Base-by-base conservation (phyloP, 1,140 invertebrate genomes). In the Meloidogyne chitwoodi region DNA sequence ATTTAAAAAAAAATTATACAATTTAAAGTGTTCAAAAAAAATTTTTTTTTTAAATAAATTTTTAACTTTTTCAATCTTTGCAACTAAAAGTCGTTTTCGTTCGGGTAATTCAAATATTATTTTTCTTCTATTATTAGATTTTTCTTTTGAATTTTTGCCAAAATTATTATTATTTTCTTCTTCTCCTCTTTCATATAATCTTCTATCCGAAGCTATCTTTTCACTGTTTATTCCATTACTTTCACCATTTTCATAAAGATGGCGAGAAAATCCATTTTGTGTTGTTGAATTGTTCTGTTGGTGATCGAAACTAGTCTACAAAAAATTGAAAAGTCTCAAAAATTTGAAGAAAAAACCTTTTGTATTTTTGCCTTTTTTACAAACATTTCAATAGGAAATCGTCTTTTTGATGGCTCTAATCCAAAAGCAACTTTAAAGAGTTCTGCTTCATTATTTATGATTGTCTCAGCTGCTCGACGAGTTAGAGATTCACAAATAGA, bases 81-180 rank as follows among this genome's bases (percentile, higher is more conserved):
- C 75, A 73, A 76, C 31, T n/a, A 76, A 44, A 24, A 76, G 4
- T n/a, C 68, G 24, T 41, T 76, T 76, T 44, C 44, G 26, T 76
- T 76, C 67, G 11, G 75, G 75, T 26, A 76, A 22, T 48, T 62
- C 44, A 48, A 76, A 76, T n/a, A 73, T 12, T 0, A 24, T 34
- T 14, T 38, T 16, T 27, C 56, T 64, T 41, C 27, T 38, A 38
- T 6, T n/a, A n/a, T n/a, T n/a, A n/a, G n/a, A n/a, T n/a, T n/a
- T 22, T 38, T 71, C 74, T 22, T 4, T 38, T 48, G 14, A 22
- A 70, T 34, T 48, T 48, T 22, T 69, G 11, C 11, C 14, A 44
- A 26, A 38, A 38, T 11, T 4, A 75, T 24, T 27, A n/a, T n/a
- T n/a, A 75, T 24, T 27, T 34, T 24, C 44, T 16, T 70, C 12